Evolutionary conservation across 2,888 invertebrate genomes (phyloP).

Genomic region (Epiblema foenella): DNA sequence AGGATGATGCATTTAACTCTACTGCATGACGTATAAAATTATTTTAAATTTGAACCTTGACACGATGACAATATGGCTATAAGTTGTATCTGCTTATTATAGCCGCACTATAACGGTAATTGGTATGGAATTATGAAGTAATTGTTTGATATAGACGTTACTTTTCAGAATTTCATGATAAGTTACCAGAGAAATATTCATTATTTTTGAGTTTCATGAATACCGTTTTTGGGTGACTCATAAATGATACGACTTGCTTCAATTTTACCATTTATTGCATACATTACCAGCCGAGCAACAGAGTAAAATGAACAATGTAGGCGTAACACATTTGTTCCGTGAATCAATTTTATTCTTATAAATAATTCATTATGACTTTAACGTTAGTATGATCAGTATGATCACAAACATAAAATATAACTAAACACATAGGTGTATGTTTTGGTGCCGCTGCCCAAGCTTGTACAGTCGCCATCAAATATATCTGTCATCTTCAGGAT

Average conservation of each 20-base stretch:
- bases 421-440: not conserved
- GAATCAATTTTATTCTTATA: conserved; percentile 19
- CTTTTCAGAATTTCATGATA: too few relatives aligned
- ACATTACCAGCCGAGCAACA: conserved; percentile 8
- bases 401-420: not conserved
- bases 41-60: too few relatives aligned
- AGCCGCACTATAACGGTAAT: too few relatives aligned
- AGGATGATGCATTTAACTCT: too few relatives aligned
- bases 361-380: conserved; percentile 1
- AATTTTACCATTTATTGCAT: conserved; percentile 9
- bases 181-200: too few relatives aligned
- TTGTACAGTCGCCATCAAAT: not conserved
- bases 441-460: not conserved
- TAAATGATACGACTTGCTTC: conserved; percentile 44
- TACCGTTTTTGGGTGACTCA: conserved; percentile 41
- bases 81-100: too few relatives aligned
- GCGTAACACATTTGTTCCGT: conserved; percentile 17
- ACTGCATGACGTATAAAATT: too few relatives aligned
- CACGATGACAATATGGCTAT: too few relatives aligned
- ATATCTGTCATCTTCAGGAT: too few relatives aligned
- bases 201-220: not conserved
- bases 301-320: conserved; percentile 16
- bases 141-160: too few relatives aligned
- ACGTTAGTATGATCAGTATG: not conserved
- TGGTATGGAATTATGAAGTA: too few relatives aligned